Evolutionary conservation across 2,113 vertebrate genomes (phyloP), one percentile per base, ranked within the genome.

Genomic region (Perca flavescens): DNA sequence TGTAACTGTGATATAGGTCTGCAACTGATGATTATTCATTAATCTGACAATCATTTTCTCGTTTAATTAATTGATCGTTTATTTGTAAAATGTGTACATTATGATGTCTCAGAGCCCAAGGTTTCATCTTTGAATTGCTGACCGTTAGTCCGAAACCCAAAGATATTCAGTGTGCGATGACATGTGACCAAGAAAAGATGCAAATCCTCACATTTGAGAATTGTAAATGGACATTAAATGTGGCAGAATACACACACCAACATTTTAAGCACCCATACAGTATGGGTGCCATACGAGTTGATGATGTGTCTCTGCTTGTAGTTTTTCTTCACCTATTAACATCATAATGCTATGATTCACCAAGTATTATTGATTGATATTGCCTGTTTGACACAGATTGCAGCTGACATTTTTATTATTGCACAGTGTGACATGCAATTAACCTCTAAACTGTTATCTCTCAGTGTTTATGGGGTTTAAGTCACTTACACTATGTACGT

Each of bases 371-470:
- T 61, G 52, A 53, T 22, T 19, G 14, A 68, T 22, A 16, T 10
- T 4, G 28, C 21, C 50, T 40, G 58, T 50, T 12, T 52, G 21
- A 46, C 43, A 47, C 57, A 71, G 60, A 66, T 61, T 71, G 10
- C 19, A 9, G 28, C 57, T 49, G 54, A 25, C 15, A 56, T 57
- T 79, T 43, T 60, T 61, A 49, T 66, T 49, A 34, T 63, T 1
- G 6, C 43, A 14, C 49, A 4, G 49, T 21, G 13, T 46, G 12
- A 76, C 28, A 31, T 1, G 52, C 64, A 63, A 28, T 31, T 40
- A 65, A 65, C n/a, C 65, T 40, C 19, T 9, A 28, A 36, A 62
- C 54, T 72, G 60, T 56, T 71, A 53, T 76, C 22, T 21, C 31
- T 19, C 31, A 5, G 28, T 0, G 46, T 61, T n/a, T 36, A 34